These are phyloP conservation scores for Machimus atricapillus DNA, from an alignment of 2,888 invertebrate species.

Conservation along the genomic window DNA sequence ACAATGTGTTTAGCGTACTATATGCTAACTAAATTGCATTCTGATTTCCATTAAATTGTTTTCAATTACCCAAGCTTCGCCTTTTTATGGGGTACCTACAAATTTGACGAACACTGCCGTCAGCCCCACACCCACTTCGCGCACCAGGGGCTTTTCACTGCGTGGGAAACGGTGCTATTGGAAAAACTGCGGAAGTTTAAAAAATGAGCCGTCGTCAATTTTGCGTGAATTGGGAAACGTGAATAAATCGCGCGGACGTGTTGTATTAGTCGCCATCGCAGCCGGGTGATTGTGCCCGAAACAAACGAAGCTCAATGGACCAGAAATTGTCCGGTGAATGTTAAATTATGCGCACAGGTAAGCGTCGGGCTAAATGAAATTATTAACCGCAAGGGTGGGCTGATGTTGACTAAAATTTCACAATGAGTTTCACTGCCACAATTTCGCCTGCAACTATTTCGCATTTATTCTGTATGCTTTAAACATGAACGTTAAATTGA, in stretches of 20 bases:
- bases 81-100: neutral
- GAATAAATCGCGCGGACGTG: constrained; percentile 21
- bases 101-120: neutral
- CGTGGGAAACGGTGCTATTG: neutral
- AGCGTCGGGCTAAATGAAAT: constrained; percentile 22
- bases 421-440: neutral
- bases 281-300: constrained; percentile 9
- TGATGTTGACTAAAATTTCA: neutral
- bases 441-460: neutral
- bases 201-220: constrained; percentile 6
- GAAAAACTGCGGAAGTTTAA: neutral
- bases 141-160: neutral
- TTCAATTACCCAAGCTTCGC: neutral
- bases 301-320: constrained; percentile 24
- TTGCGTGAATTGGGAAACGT: neutral
- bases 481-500: neutral
- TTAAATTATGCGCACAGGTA: neutral
- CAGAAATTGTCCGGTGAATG: constrained; percentile 29
- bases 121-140: neutral
- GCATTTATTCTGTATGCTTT: neutral
- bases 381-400: neutral
- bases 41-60: neutral
- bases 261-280: neutral
- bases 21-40: too few species aligned
- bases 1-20: too few species aligned